phyloP scores from a whole-genome alignment of 2,113 vertebrate species.

The Halcyon malimbica region DNA sequence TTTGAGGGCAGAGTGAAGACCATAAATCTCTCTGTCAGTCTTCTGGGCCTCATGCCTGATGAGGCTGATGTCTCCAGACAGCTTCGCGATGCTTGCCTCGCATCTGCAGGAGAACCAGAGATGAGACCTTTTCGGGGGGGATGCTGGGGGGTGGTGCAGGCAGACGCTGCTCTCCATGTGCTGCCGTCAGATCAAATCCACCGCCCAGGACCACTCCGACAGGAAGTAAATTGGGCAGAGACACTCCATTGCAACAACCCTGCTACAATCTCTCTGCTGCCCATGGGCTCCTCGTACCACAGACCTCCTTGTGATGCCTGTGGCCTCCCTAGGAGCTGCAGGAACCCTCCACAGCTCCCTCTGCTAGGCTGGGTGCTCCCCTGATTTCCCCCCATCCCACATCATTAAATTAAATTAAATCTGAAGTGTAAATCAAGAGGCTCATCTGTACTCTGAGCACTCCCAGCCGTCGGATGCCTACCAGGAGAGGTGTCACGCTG shows the following conservation, averaged over 20 bases:
- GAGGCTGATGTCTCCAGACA: slow-evolving; percentile 74
- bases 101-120: slow-evolving; percentile 74
- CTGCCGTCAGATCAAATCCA: no score
- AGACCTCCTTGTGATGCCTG: not conserved
- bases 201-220: accelerated
- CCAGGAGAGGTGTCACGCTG: accelerated
- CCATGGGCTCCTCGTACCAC: accelerated
- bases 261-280: not conserved
- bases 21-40: slow-evolving; percentile 73
- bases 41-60: slow-evolving; percentile 67
- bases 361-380: accelerated
- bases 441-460: accelerated
- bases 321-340: no score
- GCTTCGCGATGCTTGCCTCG: slow-evolving; percentile 82
- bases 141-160: not conserved
- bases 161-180: accelerated
- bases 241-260: not conserved
- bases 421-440: not conserved
- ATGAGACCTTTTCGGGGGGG: not conserved
- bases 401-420: not conserved
- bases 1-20: slow-evolving; percentile 68
- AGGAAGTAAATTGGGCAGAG: not conserved
- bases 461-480: not conserved
- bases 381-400: no score
- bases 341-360: no score